Conservation (phyloP, 2,113 vertebrate genomes). For the Callithrix jacchus region DNA sequence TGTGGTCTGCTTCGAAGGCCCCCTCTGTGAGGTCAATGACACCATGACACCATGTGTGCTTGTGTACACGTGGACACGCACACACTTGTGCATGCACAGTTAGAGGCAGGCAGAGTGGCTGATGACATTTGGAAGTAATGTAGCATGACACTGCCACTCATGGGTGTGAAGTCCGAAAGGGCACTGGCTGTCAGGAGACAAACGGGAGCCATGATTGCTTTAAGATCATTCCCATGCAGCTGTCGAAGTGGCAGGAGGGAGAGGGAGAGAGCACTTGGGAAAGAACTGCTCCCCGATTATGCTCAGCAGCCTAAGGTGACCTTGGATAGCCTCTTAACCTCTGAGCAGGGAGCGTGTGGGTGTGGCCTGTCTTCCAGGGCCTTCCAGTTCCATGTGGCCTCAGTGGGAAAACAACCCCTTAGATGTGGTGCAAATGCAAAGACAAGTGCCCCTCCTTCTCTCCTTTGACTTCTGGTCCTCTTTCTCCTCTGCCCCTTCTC, state of each 20-base stretch:
- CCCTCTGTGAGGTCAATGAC: slow-evolving; percentile 36
- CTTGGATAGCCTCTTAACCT: neutral
- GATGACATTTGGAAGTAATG: slow-evolving; percentile 12
- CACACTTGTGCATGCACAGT: neutral
- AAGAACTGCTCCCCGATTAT: neutral
- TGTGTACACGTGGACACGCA: rapidly evolving
- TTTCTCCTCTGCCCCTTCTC: no score
- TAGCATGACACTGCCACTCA: neutral
- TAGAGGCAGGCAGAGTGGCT: neutral
- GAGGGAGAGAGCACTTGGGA: neutral
- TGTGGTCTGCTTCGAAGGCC: neutral
- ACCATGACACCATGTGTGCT: neutral
- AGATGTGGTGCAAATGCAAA: neutral
- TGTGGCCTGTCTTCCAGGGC: neutral
- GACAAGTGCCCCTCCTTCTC: rapidly evolving
- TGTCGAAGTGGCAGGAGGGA: neutral
- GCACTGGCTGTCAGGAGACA: neutral
- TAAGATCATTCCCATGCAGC: neutral
- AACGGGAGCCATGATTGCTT: neutral
- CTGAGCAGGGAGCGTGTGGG: neutral
- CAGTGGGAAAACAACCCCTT: neutral
- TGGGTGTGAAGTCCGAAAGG: slow-evolving; percentile 15
- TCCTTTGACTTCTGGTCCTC: no score
- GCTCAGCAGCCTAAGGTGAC: neutral
- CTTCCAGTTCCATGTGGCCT: rapidly evolving